Conservation (phyloP, 2,113 vertebrate species). For the Addax nasomaculatus region DNA sequence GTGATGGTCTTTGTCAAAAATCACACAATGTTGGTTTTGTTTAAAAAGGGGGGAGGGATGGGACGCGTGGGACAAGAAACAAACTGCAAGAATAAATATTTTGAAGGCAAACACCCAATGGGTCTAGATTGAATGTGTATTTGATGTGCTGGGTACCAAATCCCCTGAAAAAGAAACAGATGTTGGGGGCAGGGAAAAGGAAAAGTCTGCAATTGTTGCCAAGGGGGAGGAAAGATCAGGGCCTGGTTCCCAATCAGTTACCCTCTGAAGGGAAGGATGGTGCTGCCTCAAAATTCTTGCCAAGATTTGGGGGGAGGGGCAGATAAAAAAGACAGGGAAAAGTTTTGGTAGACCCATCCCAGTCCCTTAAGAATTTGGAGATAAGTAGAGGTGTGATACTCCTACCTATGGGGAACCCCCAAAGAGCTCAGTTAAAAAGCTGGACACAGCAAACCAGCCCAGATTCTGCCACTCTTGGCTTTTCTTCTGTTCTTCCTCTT, state of each 20-base stretch:
- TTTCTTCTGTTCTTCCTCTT: not conserved
- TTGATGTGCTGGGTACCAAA: not conserved
- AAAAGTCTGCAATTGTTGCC: not conserved
- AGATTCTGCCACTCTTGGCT: not conserved
- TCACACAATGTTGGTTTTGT: slow-evolving; percentile 17
- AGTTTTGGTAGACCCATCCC: not conserved
- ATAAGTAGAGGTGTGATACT: not conserved
- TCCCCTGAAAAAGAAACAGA: not conserved
- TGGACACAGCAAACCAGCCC: not conserved
- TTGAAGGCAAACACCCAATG: not conserved
- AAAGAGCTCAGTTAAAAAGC: not conserved
- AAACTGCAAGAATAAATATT: not conserved
- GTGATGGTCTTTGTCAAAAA: slow-evolving; percentile 70
- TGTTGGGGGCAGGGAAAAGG: not conserved
- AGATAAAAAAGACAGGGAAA: too few species aligned
- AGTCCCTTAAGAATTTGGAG: not conserved
- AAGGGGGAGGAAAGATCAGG: not conserved
- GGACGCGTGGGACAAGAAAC: not conserved
- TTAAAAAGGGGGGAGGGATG: not conserved
- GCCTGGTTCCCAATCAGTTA: not conserved
- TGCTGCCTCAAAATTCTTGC: not conserved
- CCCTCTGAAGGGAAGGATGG: not conserved
- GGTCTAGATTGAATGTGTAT: not conserved
- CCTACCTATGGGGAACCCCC: not conserved
- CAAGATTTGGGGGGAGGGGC: not conserved